These are phyloP conservation scores for Valencia hispanica DNA, from an alignment of 2,797 vertebrate species.

Conservation along the genomic window DNA sequence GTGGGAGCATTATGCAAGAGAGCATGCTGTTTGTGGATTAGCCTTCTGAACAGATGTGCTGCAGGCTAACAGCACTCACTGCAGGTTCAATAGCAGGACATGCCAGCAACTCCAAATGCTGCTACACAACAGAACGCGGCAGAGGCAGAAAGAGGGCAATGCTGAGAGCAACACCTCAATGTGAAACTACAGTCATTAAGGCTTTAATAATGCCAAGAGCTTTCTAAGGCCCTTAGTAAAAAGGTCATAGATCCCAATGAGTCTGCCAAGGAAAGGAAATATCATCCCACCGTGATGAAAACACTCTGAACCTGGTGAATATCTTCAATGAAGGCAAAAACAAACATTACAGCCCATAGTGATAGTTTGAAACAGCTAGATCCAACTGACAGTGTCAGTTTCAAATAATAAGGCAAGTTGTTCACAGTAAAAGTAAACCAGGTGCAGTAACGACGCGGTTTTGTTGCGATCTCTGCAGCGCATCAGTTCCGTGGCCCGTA, in stretches of 20 bases:
- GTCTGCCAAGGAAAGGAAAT: neutral
- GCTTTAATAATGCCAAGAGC: neutral
- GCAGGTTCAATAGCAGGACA: constrained; percentile 50
- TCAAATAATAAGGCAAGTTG: too few relatives aligned
- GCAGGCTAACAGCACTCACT: constrained; percentile 46
- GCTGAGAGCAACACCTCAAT: neutral
- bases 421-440: too few relatives aligned
- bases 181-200: neutral
- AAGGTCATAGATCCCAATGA: neutral
- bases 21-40: constrained; percentile 59
- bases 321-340: neutral
- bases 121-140: constrained; percentile 28
- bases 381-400: too few relatives aligned
- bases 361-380: too few relatives aligned
- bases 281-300: neutral
- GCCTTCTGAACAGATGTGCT: constrained; percentile 65
- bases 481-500: too few relatives aligned
- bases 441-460: too few relatives aligned
- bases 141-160: neutral
- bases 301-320: neutral
- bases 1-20: constrained; percentile 47
- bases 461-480: too few relatives aligned
- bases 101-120: constrained; percentile 33
- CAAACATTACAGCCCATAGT: neutral
- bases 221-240: neutral